Percentiles rank a stretch among this genome's conserved stretches.
Evolutionary conservation across 1,140 invertebrate species (phyloP).

Genomic region (Helicoverpa zea): DNA sequence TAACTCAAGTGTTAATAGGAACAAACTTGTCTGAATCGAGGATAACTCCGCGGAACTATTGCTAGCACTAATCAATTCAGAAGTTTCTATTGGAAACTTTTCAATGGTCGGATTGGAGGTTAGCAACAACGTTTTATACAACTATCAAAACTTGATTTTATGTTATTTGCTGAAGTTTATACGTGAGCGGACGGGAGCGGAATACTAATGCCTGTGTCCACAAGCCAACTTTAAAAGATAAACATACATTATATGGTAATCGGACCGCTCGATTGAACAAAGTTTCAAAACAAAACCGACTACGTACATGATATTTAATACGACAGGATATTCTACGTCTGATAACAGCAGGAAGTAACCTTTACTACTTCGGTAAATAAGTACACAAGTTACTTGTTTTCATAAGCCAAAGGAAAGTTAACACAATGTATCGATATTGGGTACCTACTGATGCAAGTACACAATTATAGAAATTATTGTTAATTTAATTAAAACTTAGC

Average conservation of each 20-base stretch:
- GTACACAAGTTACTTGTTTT: neutral
- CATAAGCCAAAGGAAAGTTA: neutral
- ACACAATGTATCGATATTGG: too few species aligned
- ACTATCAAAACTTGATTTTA: slow-evolving; percentile 49
- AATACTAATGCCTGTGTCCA: slow-evolving; percentile 33
- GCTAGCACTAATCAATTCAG: slow-evolving; percentile 48
- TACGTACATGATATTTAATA: neutral
- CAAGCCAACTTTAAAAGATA: slow-evolving; percentile 19
- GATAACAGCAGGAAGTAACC: neutral
- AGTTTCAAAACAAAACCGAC: slow-evolving; percentile 24
- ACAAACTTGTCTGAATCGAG: slow-evolving; percentile 21
- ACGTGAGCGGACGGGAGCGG: slow-evolving; percentile 1
- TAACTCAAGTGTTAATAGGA: slow-evolving; percentile 34
- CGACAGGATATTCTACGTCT: neutral
- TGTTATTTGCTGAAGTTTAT: slow-evolving; percentile 44
- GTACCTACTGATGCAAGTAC: too few species aligned
- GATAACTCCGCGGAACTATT: slow-evolving; percentile 43
- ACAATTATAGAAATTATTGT: too few species aligned
- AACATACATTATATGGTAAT: slow-evolving; percentile 30
- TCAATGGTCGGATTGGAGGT: slow-evolving; percentile 43
- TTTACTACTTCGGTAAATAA: neutral
- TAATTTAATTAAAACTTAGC: too few species aligned
- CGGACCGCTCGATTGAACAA: slow-evolving; percentile 14
- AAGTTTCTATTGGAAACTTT: slow-evolving; percentile 52
- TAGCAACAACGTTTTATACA: slow-evolving; percentile 42